Base-by-base conservation (phyloP, 2,797 vertebrate genomes). In the Taenioides sp. region DNA sequence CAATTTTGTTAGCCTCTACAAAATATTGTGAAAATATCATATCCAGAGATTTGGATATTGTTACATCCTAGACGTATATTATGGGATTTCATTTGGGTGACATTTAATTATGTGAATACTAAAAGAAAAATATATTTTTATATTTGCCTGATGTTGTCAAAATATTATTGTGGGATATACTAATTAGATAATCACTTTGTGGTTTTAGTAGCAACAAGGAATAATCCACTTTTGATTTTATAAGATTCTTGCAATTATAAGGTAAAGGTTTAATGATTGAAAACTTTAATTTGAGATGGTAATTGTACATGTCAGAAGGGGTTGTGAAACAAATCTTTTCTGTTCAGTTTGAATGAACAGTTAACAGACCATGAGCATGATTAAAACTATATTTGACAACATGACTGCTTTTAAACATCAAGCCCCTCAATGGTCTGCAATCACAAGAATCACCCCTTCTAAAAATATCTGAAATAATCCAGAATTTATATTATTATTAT, bases 361-460 rank as follows among this genome's bases (percentile, higher is more conserved):
- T 20, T 63, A 14, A 63, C 31, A 22, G 61, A 63, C 31, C 9
- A n/a, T 40, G 34, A 22, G 1, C 10, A 17, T 22, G 34, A 63
- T 7, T 40, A 63, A 63, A 63, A 12, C 17, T 9, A 64, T 17
- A 64, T 64, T 47, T 47, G 62, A 64, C 47, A 64, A 12, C 37
- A 64, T 23, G 37, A 47, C 62, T 64, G 62, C 37, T 40, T 63
- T 23, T 23, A 43, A 64, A 64, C 17, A 43, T 64, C 37, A 43
- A 23, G 9, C 37, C 2, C 12, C 12, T 64, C 62, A 47, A 12
- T 64, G 22, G 14, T 23, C 37, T 23, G 37, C n/a, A 64, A 1
- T 34, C 17, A 61, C 17, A 47, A 47, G n/a, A 12, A 47, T 64
- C n/a, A 25, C 12, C 7, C 6, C 37, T 22, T 64, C n/a, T 37